Evolutionary conservation across 2,797 vertebrate species (phyloP), one percentile per base, ranked within the genome.

Genomic region (Xerus rutilus): DNA sequence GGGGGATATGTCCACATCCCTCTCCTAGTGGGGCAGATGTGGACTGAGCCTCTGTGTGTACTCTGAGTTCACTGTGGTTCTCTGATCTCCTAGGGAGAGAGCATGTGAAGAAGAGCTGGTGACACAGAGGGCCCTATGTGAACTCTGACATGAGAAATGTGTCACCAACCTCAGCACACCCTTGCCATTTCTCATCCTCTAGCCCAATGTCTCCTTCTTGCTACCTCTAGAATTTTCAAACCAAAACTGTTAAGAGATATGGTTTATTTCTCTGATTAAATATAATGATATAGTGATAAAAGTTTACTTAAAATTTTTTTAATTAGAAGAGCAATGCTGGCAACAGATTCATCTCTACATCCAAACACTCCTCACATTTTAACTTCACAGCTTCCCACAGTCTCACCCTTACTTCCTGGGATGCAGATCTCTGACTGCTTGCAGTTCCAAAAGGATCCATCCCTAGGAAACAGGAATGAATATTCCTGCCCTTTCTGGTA

Each of bases 231-330:
- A 30, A 86, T 45, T 39, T 3, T 30, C 32, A 70, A 21, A 30
- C 20, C 77, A 89, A 91, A 52, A 67, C 2, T 62, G 3, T 32
- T 70, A 54, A 90, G 32, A 89, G 47, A 45, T 57, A 14, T 0
- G 1, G n/a, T 25, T 88, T 85, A 79, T n/a, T 86, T 92, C 52
- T 84, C 86, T 39, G 8, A 76, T 85, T 62, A 93, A 89, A 84
- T 79, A 45, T 30, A 85, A 92, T 45, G 70, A 59, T 52, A 39
- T 64, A 86, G 47, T 73, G 28, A 15, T 52, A 30, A 67, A 91
- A 84, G 25, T 43, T 96, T 93, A 64, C 54, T 43, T 32, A 43
- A 86, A 74, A 57, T 5, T 67, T 67, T 45, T 57, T 57, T 20
- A 67, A 74, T 76, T 91, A 86, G 64, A 67, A 79, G 88, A 7